Evolutionary conservation across 2,797 vertebrate species (phyloP), one percentile per base, ranked within the genome.

Genomic region (Sciaenops ocellatus): DNA sequence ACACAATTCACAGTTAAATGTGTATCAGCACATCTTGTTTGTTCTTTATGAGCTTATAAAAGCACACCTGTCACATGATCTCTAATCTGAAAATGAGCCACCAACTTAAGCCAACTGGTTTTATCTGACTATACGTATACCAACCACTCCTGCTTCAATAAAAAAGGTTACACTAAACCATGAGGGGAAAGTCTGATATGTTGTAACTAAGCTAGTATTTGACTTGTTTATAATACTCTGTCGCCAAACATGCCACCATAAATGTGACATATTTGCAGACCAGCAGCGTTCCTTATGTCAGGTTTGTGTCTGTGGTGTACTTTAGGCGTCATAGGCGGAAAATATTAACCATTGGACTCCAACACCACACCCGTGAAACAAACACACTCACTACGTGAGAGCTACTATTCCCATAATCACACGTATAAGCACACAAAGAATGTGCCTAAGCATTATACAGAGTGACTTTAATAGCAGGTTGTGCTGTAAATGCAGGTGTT

Each of bases 291-390:
- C 55, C 41, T 79, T 44, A 5, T 9, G 28, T 46, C 73, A 34
- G 66, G 46, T 55, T 38, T 24, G 42, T 54, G 20, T 28, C 8
- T 5, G 6, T 1, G 1, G 3, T 55, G 20, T n/a, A 1, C 16
- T 41, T 57, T 26, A 77, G 83, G 79, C 79, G 73, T 78, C 56
- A 17, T 18, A 42, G 62, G 7, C 61, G 72, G 80, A 85, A 87
- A 86, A 87, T 71, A n/a, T 86, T 79, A 73, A 75, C 66, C 73
- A 52, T 60, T 87, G 75, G 64, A 83, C 88, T 85, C 26, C 9
- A 41, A 24, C 76, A 30, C 67, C 86, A 87, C 88, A 64, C 90
- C 89, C 79, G 67, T 15, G 34, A 64, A 5, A 15, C 24, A 79
- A 79, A 85, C 73, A 78, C 73, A 78, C 54, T 50, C 56, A 42